Conservation (phyloP, 2,797 vertebrate species). For the Manis crassicaudata region DNA sequence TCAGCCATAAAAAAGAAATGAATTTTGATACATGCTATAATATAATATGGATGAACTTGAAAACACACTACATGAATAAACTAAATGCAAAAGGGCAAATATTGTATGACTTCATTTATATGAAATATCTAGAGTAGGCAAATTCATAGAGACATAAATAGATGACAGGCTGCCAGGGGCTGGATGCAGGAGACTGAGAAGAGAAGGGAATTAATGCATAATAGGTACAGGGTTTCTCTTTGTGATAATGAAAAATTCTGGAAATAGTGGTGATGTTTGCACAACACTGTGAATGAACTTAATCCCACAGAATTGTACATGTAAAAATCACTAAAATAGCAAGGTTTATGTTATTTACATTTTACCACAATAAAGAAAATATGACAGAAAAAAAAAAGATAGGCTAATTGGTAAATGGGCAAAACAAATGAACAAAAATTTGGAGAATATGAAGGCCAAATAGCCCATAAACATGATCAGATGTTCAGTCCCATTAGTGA, state of each 20-base stretch:
- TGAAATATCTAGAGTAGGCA: neutral
- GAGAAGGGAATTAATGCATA: neutral
- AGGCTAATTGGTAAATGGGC: neutral
- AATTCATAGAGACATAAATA: neutral
- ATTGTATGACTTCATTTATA: neutral
- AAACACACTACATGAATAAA: neutral
- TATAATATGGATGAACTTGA: neutral
- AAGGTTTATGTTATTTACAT: neutral
- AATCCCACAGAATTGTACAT: neutral
- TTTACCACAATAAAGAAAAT: neutral
- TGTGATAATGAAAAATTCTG: neutral
- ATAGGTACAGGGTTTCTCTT: neutral
- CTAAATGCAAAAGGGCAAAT: neutral
- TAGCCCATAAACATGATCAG: neutral
- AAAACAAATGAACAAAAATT: slow-evolving; percentile 21
- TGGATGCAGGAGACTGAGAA: neutral
- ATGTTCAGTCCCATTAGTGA: neutral
- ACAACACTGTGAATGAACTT: neutral
- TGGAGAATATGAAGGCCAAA: neutral
- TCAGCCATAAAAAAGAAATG: neutral
- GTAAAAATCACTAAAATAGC: neutral
- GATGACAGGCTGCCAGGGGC: neutral
- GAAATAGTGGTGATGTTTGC: neutral
- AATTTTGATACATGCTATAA: neutral
- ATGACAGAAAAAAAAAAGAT: neutral